These are phyloP conservation scores for Amazona vittata DNA, from an alignment of 2,113 vertebrate species.

Conservation along the genomic window DNA sequence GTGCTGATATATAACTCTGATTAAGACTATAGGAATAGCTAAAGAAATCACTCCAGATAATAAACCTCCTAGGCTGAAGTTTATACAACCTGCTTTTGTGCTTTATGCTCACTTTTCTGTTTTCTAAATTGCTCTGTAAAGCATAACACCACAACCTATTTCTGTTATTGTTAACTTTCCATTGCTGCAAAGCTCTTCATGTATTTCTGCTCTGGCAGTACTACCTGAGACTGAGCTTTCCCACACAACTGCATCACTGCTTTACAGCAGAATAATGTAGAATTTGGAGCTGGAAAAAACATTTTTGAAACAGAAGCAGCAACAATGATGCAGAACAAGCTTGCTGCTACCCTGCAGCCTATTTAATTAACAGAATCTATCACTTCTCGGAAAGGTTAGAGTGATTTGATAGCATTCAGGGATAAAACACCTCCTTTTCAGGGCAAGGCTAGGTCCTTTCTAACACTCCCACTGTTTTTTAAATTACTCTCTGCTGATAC, in stretches of 20 bases:
- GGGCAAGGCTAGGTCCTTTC: background rate
- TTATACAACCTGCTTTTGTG: background rate
- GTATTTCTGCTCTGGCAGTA: background rate
- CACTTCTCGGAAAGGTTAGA: background rate
- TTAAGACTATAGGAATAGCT: background rate
- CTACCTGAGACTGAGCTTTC: background rate
- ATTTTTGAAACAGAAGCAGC: background rate
- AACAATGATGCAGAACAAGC: background rate
- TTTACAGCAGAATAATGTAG: background rate
- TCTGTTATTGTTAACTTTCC: background rate
- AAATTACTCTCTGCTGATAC: background rate
- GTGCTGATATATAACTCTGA: background rate
- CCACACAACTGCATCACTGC: background rate
- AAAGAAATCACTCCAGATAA: background rate
- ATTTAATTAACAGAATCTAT: constrained; percentile 40
- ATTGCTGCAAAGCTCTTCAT: background rate
- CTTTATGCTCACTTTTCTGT: background rate
- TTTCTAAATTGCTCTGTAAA: background rate
- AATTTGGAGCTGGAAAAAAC: background rate
- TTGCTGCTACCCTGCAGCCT: background rate
- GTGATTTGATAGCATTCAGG: constrained; percentile 4
- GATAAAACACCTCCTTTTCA: background rate
- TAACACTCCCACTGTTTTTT: constrained; percentile 25
- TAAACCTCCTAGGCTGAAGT: background rate
- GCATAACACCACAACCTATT: background rate